These are phyloP conservation scores for Tanytarsus gracilentus DNA, from an alignment of 2,888 invertebrate genomes.

Conservation along the genomic window DNA sequence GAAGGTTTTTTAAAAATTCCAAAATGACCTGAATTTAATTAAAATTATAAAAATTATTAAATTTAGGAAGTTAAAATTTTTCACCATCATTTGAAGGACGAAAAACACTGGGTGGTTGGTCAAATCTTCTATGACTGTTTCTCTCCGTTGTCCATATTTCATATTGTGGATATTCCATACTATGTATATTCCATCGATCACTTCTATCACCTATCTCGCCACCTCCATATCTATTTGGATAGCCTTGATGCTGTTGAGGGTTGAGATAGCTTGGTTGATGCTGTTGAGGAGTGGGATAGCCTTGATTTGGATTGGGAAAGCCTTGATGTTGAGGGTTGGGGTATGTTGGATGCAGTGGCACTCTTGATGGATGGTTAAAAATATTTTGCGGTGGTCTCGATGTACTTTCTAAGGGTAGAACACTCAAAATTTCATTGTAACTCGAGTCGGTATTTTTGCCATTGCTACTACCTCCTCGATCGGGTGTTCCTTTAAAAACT, in stretches of 20 bases:
- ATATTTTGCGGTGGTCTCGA: background rate
- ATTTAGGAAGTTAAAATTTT: background rate
- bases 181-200: conserved; percentile 42
- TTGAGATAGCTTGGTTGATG: no score
- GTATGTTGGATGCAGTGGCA: conserved; percentile 35
- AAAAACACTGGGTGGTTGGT: background rate
- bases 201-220: conserved; percentile 35
- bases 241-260: no score
- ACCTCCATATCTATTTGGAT: conserved; percentile 31
- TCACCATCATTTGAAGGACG: conserved; percentile 3
- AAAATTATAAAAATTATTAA: background rate
- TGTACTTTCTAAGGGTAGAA: conserved; percentile 13
- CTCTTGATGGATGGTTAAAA: conserved; percentile 17
- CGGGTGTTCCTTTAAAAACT: conserved; percentile 39
- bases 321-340: no score
- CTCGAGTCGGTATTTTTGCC: background rate
- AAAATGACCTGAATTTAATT: conserved; percentile 1
- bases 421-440: conserved; percentile 15
- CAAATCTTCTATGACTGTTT: background rate
- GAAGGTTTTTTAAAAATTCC: conserved; percentile 2
- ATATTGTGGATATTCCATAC: conserved; percentile 38
- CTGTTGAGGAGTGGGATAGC: no score
- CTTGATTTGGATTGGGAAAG: no score
- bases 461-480: conserved; percentile 22
- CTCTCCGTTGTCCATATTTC: conserved; percentile 40